These are phyloP conservation scores for Caloenas nicobarica DNA, from an alignment of 2,113 vertebrate genomes.

Conservation along the genomic window DNA sequence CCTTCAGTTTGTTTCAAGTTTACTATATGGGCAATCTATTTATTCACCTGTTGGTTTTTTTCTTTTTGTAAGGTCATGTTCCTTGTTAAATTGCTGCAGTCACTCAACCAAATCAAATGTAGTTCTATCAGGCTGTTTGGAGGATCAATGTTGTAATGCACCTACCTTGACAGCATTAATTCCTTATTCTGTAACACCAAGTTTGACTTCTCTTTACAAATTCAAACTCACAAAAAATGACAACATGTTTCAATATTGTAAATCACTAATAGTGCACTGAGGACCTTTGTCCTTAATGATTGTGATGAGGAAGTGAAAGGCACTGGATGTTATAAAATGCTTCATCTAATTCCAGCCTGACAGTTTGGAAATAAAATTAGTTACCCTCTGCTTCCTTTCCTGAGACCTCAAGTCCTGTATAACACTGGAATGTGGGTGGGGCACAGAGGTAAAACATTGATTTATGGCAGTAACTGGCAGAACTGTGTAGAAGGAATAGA, in stretches of 20 bases:
- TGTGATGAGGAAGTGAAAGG: neutral
- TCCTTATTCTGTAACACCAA: neutral
- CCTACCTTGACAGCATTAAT: neutral
- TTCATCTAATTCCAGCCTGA: neutral
- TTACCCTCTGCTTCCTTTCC: neutral
- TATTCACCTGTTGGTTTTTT: neutral
- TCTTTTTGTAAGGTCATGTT: neutral
- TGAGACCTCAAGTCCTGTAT: neutral
- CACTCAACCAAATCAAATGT: neutral
- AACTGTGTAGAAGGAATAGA: neutral
- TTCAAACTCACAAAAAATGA: neutral
- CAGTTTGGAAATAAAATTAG: neutral
- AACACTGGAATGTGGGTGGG: accelerated
- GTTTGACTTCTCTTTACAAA: neutral
- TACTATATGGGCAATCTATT: neutral
- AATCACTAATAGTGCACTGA: neutral
- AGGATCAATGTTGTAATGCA: neutral
- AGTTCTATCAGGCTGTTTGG: neutral
- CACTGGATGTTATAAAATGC: neutral
- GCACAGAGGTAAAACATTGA: neutral
- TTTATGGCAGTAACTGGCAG: neutral
- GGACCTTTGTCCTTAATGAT: neutral
- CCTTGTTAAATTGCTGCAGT: neutral
- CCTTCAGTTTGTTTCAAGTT: neutral
- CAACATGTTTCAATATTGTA: neutral